A percentile compares a stretch with the other conserved stretches of the same genome.
Conservation (phyloP, 2,113 vertebrate species). For the Orthonyx spaldingii region DNA sequence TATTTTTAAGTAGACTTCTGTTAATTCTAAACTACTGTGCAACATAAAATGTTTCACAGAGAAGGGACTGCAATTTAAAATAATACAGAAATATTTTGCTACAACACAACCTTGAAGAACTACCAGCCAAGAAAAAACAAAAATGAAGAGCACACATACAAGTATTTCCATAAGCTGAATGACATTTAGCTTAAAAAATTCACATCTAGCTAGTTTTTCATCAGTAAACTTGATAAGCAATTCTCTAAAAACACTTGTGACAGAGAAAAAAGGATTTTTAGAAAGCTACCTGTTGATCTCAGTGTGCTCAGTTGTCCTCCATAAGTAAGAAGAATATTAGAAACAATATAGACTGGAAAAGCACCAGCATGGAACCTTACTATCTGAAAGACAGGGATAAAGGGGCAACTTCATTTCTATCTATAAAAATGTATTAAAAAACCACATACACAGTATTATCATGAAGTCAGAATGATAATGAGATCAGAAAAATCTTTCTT, state of each 20-base stretch:
- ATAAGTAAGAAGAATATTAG: constrained; percentile 85
- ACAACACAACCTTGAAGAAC: background rate
- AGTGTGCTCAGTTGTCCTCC: constrained; percentile 82
- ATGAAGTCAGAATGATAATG: background rate
- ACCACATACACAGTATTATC: background rate
- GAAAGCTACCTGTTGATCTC: constrained; percentile 70
- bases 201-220: background rate
- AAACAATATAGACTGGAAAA: constrained; percentile 85
- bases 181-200: background rate
- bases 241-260: background rate
- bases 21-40: background rate
- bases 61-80: background rate
- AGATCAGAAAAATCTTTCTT: background rate
- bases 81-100: background rate
- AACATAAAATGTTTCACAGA: background rate
- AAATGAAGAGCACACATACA: background rate
- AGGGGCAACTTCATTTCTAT: background rate
- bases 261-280: background rate
- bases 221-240: background rate
- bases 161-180: background rate
- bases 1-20: background rate
- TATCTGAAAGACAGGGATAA: constrained; percentile 73
- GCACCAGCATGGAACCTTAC: constrained; percentile 85
- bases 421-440: background rate
- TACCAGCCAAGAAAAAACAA: background rate